These are phyloP conservation scores for Eulemur albifrons DNA, from an alignment of 2,797 vertebrate genomes.

Conservation along the genomic window DNA sequence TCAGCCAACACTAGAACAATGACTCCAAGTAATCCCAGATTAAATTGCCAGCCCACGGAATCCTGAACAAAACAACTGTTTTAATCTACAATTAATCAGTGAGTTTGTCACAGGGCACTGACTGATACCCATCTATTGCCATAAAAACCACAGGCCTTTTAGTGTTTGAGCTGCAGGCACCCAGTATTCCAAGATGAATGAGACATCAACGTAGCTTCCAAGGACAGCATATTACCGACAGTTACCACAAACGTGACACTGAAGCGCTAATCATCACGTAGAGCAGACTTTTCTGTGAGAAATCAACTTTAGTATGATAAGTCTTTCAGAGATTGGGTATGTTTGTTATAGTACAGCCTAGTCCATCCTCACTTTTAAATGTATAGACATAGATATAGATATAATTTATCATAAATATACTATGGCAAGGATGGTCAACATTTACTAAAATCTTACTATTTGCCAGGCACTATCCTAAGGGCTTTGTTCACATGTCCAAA, in stretches of 20 bases:
- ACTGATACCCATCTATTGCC: background rate
- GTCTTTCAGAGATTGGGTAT: background rate
- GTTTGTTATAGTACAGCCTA: background rate
- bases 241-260: background rate
- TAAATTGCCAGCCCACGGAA: background rate
- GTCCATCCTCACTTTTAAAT: background rate
- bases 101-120: background rate
- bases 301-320: background rate
- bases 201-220: background rate
- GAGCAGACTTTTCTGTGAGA: background rate
- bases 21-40: background rate
- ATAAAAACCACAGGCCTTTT: background rate
- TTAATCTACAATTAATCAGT: background rate
- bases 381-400: background rate
- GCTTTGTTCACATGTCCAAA: background rate
- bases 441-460: background rate
- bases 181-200: background rate
- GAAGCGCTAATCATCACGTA: rapidly evolving
- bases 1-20: background rate
- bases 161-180: background rate
- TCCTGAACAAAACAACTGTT: background rate
- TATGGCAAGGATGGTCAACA: background rate
- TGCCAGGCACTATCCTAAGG: background rate
- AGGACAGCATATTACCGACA: background rate
- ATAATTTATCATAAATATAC: background rate